Percentiles rank a stretch among this genome's conserved stretches.
Conservation (phyloP, 2,797 vertebrate species). For the Sebastes itinus region DNA sequence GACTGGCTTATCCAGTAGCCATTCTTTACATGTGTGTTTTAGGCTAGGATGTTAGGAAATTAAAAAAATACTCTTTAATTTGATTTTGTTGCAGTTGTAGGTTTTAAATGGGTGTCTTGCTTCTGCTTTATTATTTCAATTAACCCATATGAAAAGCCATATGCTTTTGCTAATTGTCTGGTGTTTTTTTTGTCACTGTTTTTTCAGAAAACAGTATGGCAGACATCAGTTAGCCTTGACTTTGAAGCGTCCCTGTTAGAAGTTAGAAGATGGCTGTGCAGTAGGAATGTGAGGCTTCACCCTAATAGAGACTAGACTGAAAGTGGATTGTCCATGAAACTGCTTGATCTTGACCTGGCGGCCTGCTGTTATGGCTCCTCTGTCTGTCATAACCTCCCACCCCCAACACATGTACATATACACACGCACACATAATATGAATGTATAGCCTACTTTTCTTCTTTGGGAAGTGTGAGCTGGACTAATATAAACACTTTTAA, state of each 20-base stretch:
- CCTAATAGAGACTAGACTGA: slow-evolving; percentile 62
- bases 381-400: slow-evolving; percentile 38
- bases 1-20: slow-evolving; percentile 24
- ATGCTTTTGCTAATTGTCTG: not conserved
- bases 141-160: not conserved
- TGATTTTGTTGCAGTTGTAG: not conserved
- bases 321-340: slow-evolving; percentile 71
- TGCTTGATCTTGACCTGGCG: slow-evolving; percentile 72
- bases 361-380: slow-evolving; percentile 63
- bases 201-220: not conserved
- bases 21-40: slow-evolving; percentile 30
- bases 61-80: not conserved
- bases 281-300: slow-evolving; percentile 56
- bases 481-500: slow-evolving; percentile 8
- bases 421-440: not conserved
- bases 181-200: not conserved
- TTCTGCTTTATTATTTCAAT: not conserved
- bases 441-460: not conserved
- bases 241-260: slow-evolving; percentile 54
- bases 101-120: not conserved
- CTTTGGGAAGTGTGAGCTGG: slow-evolving; percentile 9
- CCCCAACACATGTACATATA: not conserved
- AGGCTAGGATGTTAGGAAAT: not conserved
- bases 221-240: slow-evolving; percentile 58
- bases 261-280: slow-evolving; percentile 36